Percentiles rank a stretch among this genome's conserved stretches.
Conservation (phyloP, 1,140 invertebrate genomes). For the Acromyrmex heyeri region DNA sequence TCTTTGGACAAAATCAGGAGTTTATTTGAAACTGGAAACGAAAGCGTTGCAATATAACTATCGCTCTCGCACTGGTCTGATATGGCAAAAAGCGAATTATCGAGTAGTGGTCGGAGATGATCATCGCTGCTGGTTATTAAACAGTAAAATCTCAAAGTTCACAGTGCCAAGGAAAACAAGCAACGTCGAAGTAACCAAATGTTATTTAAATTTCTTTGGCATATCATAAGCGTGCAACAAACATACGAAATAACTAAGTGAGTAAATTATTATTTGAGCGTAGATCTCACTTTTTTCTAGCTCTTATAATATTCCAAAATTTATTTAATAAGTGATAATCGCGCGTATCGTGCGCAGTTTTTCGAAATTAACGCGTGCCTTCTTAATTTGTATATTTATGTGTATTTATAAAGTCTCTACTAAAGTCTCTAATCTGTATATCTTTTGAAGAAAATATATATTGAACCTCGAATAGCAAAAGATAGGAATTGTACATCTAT, state of each 20-base stretch:
- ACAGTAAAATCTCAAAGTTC: slow-evolving; percentile 67
- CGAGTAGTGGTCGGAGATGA: slow-evolving; percentile 20
- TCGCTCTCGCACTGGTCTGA: background rate
- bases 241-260: background rate
- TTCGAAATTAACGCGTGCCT: background rate
- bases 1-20: background rate
- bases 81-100: slow-evolving; percentile 3
- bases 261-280: slow-evolving; percentile 35
- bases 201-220: slow-evolving; percentile 43
- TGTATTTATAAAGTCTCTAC: background rate
- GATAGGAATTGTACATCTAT: background rate
- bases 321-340: background rate
- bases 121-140: slow-evolving; percentile 22
- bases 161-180: slow-evolving; percentile 74
- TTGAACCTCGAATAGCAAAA: background rate
- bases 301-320: background rate
- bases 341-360: too few species aligned
- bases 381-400: background rate
- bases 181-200: slow-evolving; percentile 1
- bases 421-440: background rate
- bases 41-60: background rate
- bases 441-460: background rate
- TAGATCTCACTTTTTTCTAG: background rate
- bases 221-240: background rate
- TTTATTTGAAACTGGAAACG: background rate